Evolutionary conservation across 2,113 vertebrate genomes (phyloP), one percentile per base, ranked within the genome.

Genomic region (Nipponia nippon): DNA sequence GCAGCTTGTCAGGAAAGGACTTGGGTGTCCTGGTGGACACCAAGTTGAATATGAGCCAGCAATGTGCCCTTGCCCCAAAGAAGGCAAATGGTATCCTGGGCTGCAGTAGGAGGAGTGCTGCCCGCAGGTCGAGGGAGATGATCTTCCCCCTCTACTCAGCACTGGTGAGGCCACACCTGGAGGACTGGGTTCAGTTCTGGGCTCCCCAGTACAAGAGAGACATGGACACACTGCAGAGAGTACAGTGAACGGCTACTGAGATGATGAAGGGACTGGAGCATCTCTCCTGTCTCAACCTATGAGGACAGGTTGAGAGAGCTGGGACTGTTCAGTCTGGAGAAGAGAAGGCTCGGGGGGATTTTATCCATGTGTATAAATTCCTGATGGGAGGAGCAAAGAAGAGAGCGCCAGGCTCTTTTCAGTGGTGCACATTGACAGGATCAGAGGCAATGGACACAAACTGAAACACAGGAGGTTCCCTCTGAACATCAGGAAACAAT

Each of bases 161-260:
- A 90, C 14, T 47, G 30, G 34, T 30, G 46, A 73, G 20, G 32
- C 16, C 16, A 50, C 6, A 47, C 4, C 23, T 44, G 40, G 26
- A 82, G 30, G 1, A 20, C 44, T 73, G 36, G 5, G 20, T 50
- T 19, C 49, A 63, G 42, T 30, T 80, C 42, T 80, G 44, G 27
- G 22, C 26, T 81, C 20, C 13, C 15, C 4, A 59, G 29, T 17
- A 84, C 3, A 27, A 40, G n/a, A 66, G 7, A 75, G 18, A 62
- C 17, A 36, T 6, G 11, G 16, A 40, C 38, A 53, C 15, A n/a
- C 18, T 2, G 47, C 2, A 75, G 5, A 6, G 0, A 53, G 14
- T 34, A 42, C 47, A 62, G 38, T 6, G 13, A 87, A 89, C 0
- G 4, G 12, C 38, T 7, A 36, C 2, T 0, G 8, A 53, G 38